Conservation (phyloP, 2,797 vertebrate genomes). For the Micrastur ruficollis region DNA sequence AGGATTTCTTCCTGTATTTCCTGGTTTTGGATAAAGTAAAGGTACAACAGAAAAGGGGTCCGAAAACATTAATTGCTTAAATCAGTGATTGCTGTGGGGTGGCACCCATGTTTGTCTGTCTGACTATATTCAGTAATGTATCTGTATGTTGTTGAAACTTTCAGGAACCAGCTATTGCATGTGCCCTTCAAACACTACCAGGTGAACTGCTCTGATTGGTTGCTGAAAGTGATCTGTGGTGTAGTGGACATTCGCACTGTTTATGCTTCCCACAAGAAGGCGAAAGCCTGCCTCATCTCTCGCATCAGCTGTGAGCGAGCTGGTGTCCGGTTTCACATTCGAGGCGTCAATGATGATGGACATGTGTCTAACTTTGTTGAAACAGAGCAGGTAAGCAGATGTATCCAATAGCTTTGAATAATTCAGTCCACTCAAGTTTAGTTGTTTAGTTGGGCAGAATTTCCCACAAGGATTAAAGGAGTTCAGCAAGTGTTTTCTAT, state of each 20-base stretch:
- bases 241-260: slow-evolving; percentile 77
- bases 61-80: neutral
- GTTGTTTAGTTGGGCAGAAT: neutral
- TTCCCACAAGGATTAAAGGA: neutral
- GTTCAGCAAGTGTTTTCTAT: neutral
- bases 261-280: slow-evolving; percentile 81
- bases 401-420: slow-evolving; percentile 13
- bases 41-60: neutral
- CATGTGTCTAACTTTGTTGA: slow-evolving; percentile 81
- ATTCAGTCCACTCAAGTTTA: neutral
- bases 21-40: neutral
- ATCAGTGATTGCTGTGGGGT: neutral
- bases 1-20: neutral
- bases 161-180: slow-evolving; percentile 79
- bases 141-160: neutral
- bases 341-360: slow-evolving; percentile 77
- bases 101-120: neutral
- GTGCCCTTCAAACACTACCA: slow-evolving; percentile 77
- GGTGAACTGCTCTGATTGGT: slow-evolving; percentile 79
- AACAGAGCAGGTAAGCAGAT: slow-evolving; percentile 77
- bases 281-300: slow-evolving; percentile 81
- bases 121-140: neutral
- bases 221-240: slow-evolving; percentile 80
- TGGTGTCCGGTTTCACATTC: slow-evolving; percentile 71
- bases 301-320: slow-evolving; percentile 78